Evolutionary conservation across 1,140 invertebrate species (phyloP).

Genomic region (Rhagoletis pomonella): DNA sequence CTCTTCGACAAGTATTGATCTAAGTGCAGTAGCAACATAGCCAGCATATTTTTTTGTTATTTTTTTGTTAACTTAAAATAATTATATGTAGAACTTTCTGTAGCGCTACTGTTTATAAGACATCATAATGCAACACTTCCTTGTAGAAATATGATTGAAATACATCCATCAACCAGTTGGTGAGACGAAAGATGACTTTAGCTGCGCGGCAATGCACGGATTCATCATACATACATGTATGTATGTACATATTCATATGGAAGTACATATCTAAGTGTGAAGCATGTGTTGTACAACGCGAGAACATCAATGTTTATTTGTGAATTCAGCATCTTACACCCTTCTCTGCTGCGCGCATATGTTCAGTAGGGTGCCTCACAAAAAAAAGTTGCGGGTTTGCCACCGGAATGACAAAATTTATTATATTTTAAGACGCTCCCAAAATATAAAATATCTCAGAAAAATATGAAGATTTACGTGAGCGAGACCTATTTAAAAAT

Average conservation of each 20-base stretch:
- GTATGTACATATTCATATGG: not conserved
- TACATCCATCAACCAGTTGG: slow-evolving; percentile 9
- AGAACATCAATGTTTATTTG: too few relatives aligned
- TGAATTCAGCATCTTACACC: too few relatives aligned
- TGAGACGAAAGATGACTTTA: not conserved
- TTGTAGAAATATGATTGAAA: slow-evolving; percentile 29
- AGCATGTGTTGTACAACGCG: too few relatives aligned
- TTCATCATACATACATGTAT: not conserved
- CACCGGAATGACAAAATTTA: too few relatives aligned
- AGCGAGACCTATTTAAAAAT: too few relatives aligned
- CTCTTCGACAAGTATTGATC: not conserved
- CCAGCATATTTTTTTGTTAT: not conserved
- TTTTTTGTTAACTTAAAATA: not conserved
- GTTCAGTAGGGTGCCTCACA: too few relatives aligned
- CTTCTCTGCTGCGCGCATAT: too few relatives aligned
- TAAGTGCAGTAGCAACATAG: not conserved
- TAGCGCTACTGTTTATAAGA: not conserved
- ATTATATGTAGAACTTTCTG: not conserved
- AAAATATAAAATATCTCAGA: too few relatives aligned
- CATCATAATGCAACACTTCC: not conserved
- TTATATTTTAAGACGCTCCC: too few relatives aligned
- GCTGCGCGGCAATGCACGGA: not conserved
- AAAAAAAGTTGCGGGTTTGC: too few relatives aligned
- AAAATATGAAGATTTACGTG: too few relatives aligned
- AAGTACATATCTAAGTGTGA: not conserved